Evolutionary conservation across 2,888 invertebrate genomes (phyloP).

Genomic region (Orthonychiurus folsomi): DNA sequence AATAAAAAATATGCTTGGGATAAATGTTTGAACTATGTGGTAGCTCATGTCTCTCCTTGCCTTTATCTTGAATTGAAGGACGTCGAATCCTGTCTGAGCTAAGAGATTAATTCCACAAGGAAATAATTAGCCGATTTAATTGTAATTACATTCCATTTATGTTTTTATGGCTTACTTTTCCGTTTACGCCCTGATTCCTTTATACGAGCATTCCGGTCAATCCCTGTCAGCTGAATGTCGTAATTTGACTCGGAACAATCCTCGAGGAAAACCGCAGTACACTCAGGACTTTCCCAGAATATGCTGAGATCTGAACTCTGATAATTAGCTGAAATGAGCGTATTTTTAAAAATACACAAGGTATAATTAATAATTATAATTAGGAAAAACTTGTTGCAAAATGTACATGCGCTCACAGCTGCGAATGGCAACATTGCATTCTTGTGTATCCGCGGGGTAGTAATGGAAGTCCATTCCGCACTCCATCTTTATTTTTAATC

Average conservation of each 20-base stretch:
- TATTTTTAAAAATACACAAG: too few relatives aligned
- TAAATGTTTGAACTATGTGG: background rate
- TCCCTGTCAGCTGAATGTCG: background rate
- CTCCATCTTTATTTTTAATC: background rate
- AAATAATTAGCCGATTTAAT: too few relatives aligned
- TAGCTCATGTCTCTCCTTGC: background rate
- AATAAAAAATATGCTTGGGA: background rate
- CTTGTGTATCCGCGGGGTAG: background rate
- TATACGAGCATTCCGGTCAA: too few relatives aligned
- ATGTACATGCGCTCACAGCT: too few relatives aligned
- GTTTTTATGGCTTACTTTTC: too few relatives aligned
- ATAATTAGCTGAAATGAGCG: too few relatives aligned
- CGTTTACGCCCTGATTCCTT: too few relatives aligned
- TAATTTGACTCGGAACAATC: background rate
- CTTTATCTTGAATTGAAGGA: background rate
- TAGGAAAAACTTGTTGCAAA: too few relatives aligned
- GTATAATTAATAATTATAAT: too few relatives aligned
- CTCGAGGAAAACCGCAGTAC: background rate
- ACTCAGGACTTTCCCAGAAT: background rate
- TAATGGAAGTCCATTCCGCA: background rate
- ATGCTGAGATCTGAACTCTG: background rate
- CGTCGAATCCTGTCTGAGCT: background rate
- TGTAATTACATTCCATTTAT: too few relatives aligned
- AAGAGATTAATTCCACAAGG: too few relatives aligned
- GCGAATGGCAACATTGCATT: background rate